Percentiles rank a stretch among this genome's conserved stretches.
Conservation (phyloP, 1,140 invertebrate genomes). For the Eueides isabella region DNA sequence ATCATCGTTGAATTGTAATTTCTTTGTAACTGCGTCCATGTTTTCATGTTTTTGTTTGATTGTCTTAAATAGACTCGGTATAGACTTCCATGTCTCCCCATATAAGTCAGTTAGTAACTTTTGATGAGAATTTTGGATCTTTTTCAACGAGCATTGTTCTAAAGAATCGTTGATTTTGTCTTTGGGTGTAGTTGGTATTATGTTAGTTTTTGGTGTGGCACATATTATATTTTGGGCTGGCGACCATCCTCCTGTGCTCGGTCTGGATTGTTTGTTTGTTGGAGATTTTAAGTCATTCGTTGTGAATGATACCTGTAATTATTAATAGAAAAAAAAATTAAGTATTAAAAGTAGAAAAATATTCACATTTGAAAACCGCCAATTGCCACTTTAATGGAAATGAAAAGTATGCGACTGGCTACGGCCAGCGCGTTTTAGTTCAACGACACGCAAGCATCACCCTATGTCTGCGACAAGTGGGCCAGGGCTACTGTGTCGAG, state of each 20-base stretch:
- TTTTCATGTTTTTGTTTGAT: constrained; percentile 54
- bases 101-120: constrained; percentile 71
- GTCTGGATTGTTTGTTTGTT: constrained; percentile 43
- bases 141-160: constrained; percentile 69
- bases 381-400: too few relatives aligned
- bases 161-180: constrained; percentile 63
- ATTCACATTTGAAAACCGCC: too few relatives aligned
- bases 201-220: constrained; percentile 59
- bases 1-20: constrained; percentile 67
- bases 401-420: too few relatives aligned
- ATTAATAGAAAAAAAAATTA: background rate
- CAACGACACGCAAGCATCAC: too few relatives aligned
- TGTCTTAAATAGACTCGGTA: constrained; percentile 66
- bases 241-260: constrained; percentile 70
- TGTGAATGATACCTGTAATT: constrained; percentile 57
- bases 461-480: too few relatives aligned
- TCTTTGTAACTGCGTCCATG: constrained; percentile 58
- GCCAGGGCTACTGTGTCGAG: too few relatives aligned
- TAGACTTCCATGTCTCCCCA: constrained; percentile 72
- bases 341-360: background rate
- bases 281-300: constrained; percentile 50
- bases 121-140: constrained; percentile 68
- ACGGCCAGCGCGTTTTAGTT: too few relatives aligned
- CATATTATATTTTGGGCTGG: constrained; percentile 70
- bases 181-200: constrained; percentile 62